Conservation (phyloP, 2,113 vertebrate species). For the Pionites leucogaster region DNA sequence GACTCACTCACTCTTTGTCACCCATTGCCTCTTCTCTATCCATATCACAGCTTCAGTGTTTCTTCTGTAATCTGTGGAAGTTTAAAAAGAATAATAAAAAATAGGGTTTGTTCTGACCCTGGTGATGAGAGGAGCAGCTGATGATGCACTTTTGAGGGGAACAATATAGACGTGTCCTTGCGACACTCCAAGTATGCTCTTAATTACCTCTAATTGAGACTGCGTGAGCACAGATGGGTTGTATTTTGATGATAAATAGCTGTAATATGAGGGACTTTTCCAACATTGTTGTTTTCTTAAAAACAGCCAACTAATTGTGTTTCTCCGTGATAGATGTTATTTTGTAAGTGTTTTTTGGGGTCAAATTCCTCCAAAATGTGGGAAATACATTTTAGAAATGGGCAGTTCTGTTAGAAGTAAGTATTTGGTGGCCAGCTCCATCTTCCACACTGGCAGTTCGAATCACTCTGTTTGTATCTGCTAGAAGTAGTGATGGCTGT, state of each 20-base stretch:
- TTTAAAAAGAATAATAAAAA: background rate
- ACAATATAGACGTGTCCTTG: background rate
- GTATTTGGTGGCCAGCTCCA: background rate
- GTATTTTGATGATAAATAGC: background rate
- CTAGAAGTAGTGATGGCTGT: background rate
- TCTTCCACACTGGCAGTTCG: background rate
- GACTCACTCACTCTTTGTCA: background rate
- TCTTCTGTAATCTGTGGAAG: background rate
- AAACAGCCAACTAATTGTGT: background rate
- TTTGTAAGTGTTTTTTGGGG: background rate
- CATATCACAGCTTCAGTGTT: background rate
- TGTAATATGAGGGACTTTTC: background rate
- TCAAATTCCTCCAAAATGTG: background rate
- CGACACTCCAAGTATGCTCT: background rate
- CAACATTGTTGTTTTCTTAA: background rate
- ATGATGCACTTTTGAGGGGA: background rate
- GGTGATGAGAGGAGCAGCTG: background rate
- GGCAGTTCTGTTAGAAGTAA: background rate
- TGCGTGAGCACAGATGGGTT: background rate
- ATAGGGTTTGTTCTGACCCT: background rate
- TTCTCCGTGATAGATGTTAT: background rate
- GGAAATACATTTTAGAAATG: background rate
- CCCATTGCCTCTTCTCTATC: background rate
- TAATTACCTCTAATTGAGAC: constrained; percentile 19
- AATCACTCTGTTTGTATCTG: background rate